A percentile compares a stretch with the other conserved stretches of the same genome.
These are phyloP conservation scores for Amphipoea oculea DNA, from an alignment of 2,888 invertebrate species.

Conservation along the genomic window DNA sequence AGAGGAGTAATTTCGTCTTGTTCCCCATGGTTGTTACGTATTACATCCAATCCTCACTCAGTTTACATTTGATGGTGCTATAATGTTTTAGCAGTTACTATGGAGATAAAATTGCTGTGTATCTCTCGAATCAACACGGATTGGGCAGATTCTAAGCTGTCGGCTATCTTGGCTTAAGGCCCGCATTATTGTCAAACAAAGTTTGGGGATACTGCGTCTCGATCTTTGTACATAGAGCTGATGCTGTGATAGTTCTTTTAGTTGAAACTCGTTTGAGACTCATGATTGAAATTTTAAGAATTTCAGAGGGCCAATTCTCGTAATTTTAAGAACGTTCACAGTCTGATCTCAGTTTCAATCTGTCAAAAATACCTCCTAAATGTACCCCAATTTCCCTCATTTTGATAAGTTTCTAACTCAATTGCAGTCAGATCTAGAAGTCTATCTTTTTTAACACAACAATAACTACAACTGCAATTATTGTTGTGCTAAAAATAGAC, in stretches of 20 bases:
- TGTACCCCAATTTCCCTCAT: too few species aligned
- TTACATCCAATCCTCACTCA: background rate
- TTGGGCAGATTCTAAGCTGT: too few species aligned
- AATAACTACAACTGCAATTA: background rate
- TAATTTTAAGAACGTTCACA: too few species aligned
- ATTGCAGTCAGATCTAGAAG: background rate
- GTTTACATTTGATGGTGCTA: background rate
- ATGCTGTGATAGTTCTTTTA: background rate
- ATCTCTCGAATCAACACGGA: too few species aligned
- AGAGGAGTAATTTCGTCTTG: background rate
- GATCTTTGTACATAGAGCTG: background rate
- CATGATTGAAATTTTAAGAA: background rate
- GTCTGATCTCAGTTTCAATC: too few species aligned
- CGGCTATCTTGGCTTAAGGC: background rate
- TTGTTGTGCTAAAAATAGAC: conserved; percentile 18
- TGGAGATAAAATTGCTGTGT: too few species aligned
- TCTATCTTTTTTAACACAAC: background rate
- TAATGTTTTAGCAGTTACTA: too few species aligned
- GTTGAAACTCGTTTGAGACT: background rate
- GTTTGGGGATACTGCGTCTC: background rate
- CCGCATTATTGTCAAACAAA: background rate
- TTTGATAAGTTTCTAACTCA: background rate
- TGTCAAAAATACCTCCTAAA: too few species aligned
- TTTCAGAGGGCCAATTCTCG: background rate
- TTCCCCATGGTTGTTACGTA: background rate